Conservation (phyloP, 2,888 invertebrate genomes). For the Amiota communis region DNA sequence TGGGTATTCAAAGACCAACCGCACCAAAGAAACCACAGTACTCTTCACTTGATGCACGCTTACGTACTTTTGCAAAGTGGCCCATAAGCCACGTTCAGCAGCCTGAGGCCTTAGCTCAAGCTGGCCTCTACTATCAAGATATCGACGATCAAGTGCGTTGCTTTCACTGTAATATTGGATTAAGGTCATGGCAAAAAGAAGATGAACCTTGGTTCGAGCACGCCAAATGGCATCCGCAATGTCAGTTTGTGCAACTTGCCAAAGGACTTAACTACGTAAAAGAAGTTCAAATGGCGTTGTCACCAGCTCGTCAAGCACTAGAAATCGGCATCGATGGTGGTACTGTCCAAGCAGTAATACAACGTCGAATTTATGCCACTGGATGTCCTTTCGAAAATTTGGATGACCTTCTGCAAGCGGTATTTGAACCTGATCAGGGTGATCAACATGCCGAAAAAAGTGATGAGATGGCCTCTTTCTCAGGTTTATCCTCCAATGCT, state of each 20-base stretch:
- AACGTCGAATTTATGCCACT: constrained; percentile 75
- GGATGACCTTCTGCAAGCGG: constrained; percentile 82
- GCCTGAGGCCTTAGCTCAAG: constrained; percentile 84
- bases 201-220: constrained; percentile 97
- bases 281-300: constrained; percentile 72
- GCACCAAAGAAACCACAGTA: constrained; percentile 80
- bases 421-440: constrained; percentile 74
- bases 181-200: constrained; percentile 90
- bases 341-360: constrained; percentile 76
- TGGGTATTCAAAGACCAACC: constrained; percentile 75
- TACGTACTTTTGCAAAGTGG: constrained; percentile 85
- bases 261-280: constrained; percentile 87
- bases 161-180: constrained; percentile 94
- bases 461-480: constrained; percentile 72
- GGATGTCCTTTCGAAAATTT: constrained; percentile 80
- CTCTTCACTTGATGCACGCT: constrained; percentile 80
- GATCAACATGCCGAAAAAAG: constrained; percentile 38
- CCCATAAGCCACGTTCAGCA: constrained; percentile 83
- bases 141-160: constrained; percentile 84
- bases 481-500: not conserved
- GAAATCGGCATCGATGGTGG: constrained; percentile 78
- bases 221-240: constrained; percentile 93
- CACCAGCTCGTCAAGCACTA: constrained; percentile 75
- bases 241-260: constrained; percentile 86
- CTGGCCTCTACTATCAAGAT: constrained; percentile 91